Conservation (phyloP, 1,140 invertebrate genomes). For the Drosophila elegans region DNA sequence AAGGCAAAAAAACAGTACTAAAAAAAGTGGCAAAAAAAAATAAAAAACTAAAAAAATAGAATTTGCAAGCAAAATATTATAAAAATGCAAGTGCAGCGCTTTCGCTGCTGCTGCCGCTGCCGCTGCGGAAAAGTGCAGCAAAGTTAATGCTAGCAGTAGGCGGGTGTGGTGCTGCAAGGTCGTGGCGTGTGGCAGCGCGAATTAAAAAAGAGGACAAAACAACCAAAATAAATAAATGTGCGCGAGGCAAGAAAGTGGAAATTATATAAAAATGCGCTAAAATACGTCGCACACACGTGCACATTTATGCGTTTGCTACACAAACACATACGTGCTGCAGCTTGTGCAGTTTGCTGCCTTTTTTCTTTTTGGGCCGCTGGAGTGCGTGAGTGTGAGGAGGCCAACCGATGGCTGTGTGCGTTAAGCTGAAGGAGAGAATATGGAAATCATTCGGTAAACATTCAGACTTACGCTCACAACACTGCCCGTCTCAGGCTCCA, state of each 20-base stretch:
- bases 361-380: conserved; percentile 70
- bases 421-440: neutral
- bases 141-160: conserved; percentile 59
- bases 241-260: conserved; percentile 71
- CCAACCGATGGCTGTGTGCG: conserved; percentile 23
- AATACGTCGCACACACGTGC: conserved; percentile 61
- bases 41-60: conserved; percentile 8
- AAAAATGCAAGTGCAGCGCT: conserved; percentile 41
- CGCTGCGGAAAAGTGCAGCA: conserved; percentile 18
- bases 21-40: conserved; percentile 10
- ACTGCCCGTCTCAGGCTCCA: conserved; percentile 5
- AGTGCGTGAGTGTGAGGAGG: conserved; percentile 45
- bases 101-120: neutral
- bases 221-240: conserved; percentile 77
- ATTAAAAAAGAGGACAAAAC: conserved; percentile 74
- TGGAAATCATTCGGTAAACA: neutral
- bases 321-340: conserved; percentile 5
- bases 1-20: conserved; percentile 17
- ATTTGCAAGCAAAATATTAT: conserved; percentile 48
- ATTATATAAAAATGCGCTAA: conserved; percentile 84
- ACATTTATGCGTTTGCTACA: conserved; percentile 31
- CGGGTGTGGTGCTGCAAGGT: conserved; percentile 70
- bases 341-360: conserved; percentile 58
- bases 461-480: neutral
- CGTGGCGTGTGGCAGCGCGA: conserved; percentile 55